Evolutionary conservation across 2,888 invertebrate species (phyloP).

Genomic region (Parasteatoda lunata): DNA sequence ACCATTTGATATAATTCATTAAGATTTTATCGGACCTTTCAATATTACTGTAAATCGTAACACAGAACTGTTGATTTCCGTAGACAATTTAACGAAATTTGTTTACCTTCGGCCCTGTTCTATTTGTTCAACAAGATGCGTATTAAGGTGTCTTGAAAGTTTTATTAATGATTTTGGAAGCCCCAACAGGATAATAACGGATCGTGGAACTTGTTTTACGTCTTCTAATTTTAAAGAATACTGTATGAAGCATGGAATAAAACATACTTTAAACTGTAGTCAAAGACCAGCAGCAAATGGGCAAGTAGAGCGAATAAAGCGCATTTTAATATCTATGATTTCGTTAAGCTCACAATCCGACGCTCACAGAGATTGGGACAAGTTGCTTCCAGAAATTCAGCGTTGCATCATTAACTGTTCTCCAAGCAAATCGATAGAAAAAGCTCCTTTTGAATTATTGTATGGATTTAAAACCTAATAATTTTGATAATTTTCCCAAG

Average conservation of each 20-base stretch:
- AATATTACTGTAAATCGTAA: too few relatives aligned
- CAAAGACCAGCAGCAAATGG: slow-evolving; percentile 8
- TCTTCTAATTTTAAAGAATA: slow-evolving; percentile 3
- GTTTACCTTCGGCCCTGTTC: too few relatives aligned
- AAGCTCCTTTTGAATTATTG: background rate
- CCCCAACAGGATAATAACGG: too few relatives aligned
- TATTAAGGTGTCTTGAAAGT: too few relatives aligned
- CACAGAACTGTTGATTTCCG: too few relatives aligned
- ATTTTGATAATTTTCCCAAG: too few relatives aligned
- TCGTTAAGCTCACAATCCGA: background rate
- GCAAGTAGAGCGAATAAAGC: slow-evolving; percentile 2
- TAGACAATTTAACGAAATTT: too few relatives aligned
- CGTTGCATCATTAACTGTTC: slow-evolving; percentile 6
- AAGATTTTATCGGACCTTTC: too few relatives aligned
- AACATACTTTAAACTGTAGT: slow-evolving; percentile 1
- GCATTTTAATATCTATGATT: background rate
- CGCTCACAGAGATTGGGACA: slow-evolving; percentile 5
- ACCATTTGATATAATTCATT: too few relatives aligned
- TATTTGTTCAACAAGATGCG: too few relatives aligned
- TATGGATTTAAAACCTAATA: slow-evolving; percentile 6
- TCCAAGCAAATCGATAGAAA: background rate
- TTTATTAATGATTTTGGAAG: too few relatives aligned
- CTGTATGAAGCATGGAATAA: background rate
- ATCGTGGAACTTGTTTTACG: too few relatives aligned
- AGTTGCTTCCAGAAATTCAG: background rate